phyloP scores from a whole-genome alignment of 2,888 invertebrate species.

The Frankliniella intonsa region DNA sequence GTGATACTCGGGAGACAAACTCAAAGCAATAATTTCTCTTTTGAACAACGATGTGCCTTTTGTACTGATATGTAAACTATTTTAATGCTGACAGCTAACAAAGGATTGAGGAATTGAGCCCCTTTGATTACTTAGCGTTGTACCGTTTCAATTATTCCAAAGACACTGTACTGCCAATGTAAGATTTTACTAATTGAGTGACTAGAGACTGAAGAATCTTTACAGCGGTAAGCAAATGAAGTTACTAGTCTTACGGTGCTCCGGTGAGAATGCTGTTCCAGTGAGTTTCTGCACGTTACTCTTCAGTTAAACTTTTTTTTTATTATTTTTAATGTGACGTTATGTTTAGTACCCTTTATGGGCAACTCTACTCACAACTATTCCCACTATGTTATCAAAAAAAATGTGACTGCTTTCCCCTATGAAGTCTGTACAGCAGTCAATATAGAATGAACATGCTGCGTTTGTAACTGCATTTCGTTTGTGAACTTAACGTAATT shows the following conservation, averaged over 20 bases:
- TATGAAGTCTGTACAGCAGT: background rate
- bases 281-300: slow-evolving; percentile 15
- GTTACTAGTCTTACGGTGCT: slow-evolving; percentile 7
- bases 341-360: no score
- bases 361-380: no score
- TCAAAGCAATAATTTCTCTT: slow-evolving; percentile 19
- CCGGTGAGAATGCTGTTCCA: slow-evolving; percentile 19
- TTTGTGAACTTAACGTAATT: background rate
- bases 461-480: background rate
- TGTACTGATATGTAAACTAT: slow-evolving; percentile 6
- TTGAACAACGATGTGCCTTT: slow-evolving; percentile 26
- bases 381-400: no score
- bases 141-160: slow-evolving; percentile 10
- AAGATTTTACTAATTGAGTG: slow-evolving; percentile 25
- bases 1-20: background rate
- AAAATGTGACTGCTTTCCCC: no score
- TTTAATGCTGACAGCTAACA: slow-evolving; percentile 15
- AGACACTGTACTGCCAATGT: slow-evolving; percentile 26
- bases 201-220: slow-evolving; percentile 19
- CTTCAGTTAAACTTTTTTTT: background rate
- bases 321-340: background rate
- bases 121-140: background rate
- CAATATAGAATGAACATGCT: background rate
- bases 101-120: background rate
- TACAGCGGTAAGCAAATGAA: slow-evolving; percentile 10